Evolutionary conservation across 2,113 vertebrate genomes (phyloP), one percentile per base, ranked within the genome.

Genomic region (Perca fluviatilis): DNA sequence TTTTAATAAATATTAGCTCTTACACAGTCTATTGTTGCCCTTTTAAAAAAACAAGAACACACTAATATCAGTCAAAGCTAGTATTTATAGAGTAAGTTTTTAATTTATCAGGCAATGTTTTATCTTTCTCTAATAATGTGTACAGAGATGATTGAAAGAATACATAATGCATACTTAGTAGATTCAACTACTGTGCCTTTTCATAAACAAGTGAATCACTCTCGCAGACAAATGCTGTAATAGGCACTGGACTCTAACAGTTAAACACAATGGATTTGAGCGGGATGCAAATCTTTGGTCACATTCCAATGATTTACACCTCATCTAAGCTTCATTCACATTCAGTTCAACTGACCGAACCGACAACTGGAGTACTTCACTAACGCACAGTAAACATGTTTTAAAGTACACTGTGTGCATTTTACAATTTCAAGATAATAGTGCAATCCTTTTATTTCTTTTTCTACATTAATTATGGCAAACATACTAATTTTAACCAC

Each of bases 241-340:
- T 6, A 60, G 77, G 19, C 72, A 30, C 56, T 53, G 76, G 66
- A 77, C 64, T 85, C 46, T 46, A 33, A 64, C n/a, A 6, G 2
- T 15, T 68, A 54, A 54, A 62, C 65, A 76, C 8, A 30, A 19
- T 49, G 60, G 21, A 30, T 57, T 33, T n/a, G 30, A 58, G 50
- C 36, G 43, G 58, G 25, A 7, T 21, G 56, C 14, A 19, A 58
- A 46, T 21, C 60, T 67, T n/a, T 12, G 27, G 19, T 61, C n/a
- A 64, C 57, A 70, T 88, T 68, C 27, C 66, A 53, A 27, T 51
- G 10, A 51, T 69, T 69, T 69, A 18, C 50, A 33, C 66, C 66
- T 69, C 49, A 14, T 53, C 50, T 40, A n/a, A 69, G 27, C 18
- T 47, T 73, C 54, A 47, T 36, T 51, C 4, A 64, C 7, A 16